Evolutionary conservation across 1,140 invertebrate genomes (phyloP), one percentile per base, ranked within the genome.

Genomic region (Plutomurus gul): DNA sequence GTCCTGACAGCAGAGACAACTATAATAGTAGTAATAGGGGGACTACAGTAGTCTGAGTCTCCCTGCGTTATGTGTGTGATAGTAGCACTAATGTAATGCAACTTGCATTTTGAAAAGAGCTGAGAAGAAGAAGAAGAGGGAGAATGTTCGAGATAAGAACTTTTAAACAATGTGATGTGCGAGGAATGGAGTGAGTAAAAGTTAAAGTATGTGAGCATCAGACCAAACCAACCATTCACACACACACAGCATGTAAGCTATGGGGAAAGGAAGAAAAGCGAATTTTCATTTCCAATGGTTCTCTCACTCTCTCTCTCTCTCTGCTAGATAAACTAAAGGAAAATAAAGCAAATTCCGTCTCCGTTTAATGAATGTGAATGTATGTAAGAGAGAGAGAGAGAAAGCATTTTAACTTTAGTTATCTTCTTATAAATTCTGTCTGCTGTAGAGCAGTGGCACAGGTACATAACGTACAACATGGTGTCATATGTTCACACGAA

Each of bases 151-250:
- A 65, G 56, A 65, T 65, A 65, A 65, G 56, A 65, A 65, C 27
- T 65, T 65, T 65, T 33, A 65, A 65, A 65, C 56, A 65, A 65
- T 65, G 56, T 65, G 56, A 65, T 65, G 56, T 65, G 56, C 27
- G 27, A 30, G 56, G 56, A 65, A 30, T 33, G 18, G 56, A 36
- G 30, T 18, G 18, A 65, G 56, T 65, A 33, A 65, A 65, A 33
- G 30, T 51, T 51, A n/a, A 51, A 51, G 18, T 65, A 33, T 36
- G 56, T 16, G 56, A 65, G n/a, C 4, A 7, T 16, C 4, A 7
- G 10, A 10, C 20, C 11, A 27, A 56, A 6, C 11, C 6, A 27
- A 30, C 22, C 25, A 33, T 11, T 33, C 4, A n/a, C n/a, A n/a
- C n/a, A n/a, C n/a, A n/a, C 11, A 36, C 2, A 16, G 13, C 16